Base-by-base conservation (phyloP, 2,888 invertebrate genomes). In the Odontomyia ornata region DNA sequence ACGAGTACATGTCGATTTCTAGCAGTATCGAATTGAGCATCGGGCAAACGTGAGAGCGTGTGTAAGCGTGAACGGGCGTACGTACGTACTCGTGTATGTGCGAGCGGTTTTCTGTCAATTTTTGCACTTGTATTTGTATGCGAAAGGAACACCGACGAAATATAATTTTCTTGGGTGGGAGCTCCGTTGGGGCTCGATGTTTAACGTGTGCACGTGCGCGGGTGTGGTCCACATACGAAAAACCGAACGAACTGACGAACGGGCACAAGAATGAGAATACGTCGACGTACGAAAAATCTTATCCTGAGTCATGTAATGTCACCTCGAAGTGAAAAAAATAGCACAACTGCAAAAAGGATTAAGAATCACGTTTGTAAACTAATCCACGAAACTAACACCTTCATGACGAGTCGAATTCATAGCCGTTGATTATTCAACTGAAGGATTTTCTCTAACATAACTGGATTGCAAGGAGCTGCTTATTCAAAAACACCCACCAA, bases 141-240 rank as follows among this genome's bases (percentile, higher is more conserved):
- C 27, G 47, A 69, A 69, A 57, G 73, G 73, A 73, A 60, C 73
- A 60, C 57, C 72, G 57, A 27, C 57, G 36, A 75, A 75, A 75
- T 64, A 75, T 75, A 75, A 75, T 64, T 75, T 75, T 75, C 47
- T 75, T 52, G 75, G 75, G 64, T 75, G 65, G 73, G 36, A 73
- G 57, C 60, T 62, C 75, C 64, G 47, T 64, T 43, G 67, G 52
- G 65, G 76, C 73, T 60, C 43, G 60, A n/a, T 75, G 46, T 60
- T 77, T 65, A 78, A 84, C 82, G 83, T 84, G 83, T 84, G 83
- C 84, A 84, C 82, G 83, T 84, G 85, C 84, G 86, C 85, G 85
- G 85, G 85, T 86, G 85, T 86, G 85, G 85, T 85, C 85, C 84
- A 83, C 80, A 73, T 73, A 73, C 36, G 73, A 73, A 57, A 9